These are phyloP conservation scores for Prunella fulvescens DNA, from an alignment of 2,113 vertebrate genomes.

Conservation along the genomic window DNA sequence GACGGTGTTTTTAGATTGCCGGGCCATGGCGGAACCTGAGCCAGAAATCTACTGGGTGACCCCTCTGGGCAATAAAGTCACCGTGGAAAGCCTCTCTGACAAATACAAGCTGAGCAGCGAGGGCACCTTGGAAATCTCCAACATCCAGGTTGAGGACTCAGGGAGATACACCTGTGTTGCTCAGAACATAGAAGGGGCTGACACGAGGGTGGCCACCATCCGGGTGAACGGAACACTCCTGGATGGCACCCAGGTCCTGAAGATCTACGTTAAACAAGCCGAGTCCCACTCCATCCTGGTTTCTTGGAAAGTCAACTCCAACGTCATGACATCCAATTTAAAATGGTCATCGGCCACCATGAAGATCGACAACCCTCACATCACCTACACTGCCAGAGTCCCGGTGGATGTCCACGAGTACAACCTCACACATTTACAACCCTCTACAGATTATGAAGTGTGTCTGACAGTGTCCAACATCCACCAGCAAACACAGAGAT, in stretches of 20 bases:
- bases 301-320: slow-evolving; percentile 95
- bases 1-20: slow-evolving; percentile 86
- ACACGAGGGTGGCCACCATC: slow-evolving; percentile 88
- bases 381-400: slow-evolving; percentile 94
- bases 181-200: slow-evolving; percentile 90
- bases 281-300: slow-evolving; percentile 93
- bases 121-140: slow-evolving; percentile 87
- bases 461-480: slow-evolving; percentile 92
- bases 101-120: slow-evolving; percentile 88
- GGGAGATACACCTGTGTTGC: slow-evolving; percentile 96
- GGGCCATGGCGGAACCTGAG: slow-evolving; percentile 94
- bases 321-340: slow-evolving; percentile 90
- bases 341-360: slow-evolving; percentile 97
- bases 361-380: slow-evolving; percentile 97
- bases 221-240: slow-evolving; percentile 92
- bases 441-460: slow-evolving; percentile 93
- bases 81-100: slow-evolving; percentile 82
- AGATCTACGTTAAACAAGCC: slow-evolving; percentile 90
- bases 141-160: slow-evolving; percentile 87
- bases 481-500: slow-evolving; percentile 90
- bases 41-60: slow-evolving; percentile 99
- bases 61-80: slow-evolving; percentile 90
- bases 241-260: slow-evolving; percentile 89
- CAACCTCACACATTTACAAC: slow-evolving; percentile 94
- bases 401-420: slow-evolving; percentile 96